phyloP scores from a whole-genome alignment of 2,888 invertebrate genomes.

The Cryptocephalus primarius region DNA sequence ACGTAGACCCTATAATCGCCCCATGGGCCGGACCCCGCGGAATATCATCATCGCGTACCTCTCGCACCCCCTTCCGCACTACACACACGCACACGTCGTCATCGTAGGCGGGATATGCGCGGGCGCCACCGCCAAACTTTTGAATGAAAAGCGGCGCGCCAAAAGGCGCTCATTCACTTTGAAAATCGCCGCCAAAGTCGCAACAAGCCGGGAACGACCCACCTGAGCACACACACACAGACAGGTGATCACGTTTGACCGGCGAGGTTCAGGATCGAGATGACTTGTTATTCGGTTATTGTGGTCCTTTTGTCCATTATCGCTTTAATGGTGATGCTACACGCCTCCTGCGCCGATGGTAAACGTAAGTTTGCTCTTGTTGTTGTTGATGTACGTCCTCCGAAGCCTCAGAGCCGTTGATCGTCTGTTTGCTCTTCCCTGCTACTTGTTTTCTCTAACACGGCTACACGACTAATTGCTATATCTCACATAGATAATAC shows the following conservation, averaged over 20 bases:
- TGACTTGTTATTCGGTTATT: slow-evolving; percentile 15
- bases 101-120: no score
- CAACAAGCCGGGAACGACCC: slow-evolving; percentile 3
- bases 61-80: no score
- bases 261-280: slow-evolving; percentile 5
- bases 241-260: slow-evolving; percentile 1
- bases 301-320: slow-evolving; percentile 13
- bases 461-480: no score
- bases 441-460: no score
- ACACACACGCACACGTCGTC: no score
- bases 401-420: no score
- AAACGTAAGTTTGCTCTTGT: slow-evolving; percentile 21
- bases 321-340: slow-evolving; percentile 18
- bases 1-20: no score
- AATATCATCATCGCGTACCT: no score
- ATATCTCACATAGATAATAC: no score
- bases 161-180: slow-evolving; percentile 19
- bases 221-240: slow-evolving; percentile 3
- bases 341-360: slow-evolving; percentile 18
- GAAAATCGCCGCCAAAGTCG: slow-evolving; percentile 13
- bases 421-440: no score
- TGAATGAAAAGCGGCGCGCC: slow-evolving; percentile 27
- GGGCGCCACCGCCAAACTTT: slow-evolving; percentile 12
- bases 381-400: no score
- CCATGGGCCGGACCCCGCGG: no score